Base-by-base conservation (phyloP, 2,888 invertebrate species). In the Sesia bembeciformis region DNA sequence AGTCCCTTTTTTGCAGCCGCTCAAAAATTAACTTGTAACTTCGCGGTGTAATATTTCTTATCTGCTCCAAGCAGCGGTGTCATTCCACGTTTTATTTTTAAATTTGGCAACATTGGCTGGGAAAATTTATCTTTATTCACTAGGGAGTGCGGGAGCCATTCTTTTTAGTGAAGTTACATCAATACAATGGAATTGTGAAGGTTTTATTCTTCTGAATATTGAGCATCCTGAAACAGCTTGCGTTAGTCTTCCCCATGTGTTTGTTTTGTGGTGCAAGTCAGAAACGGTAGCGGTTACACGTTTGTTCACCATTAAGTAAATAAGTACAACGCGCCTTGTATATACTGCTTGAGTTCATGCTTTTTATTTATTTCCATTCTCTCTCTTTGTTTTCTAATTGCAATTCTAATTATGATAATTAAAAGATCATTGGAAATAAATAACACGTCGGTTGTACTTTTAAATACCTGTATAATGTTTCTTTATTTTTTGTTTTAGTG, bases 201-300 rank as follows among this genome's bases (percentile, higher is more conserved):
- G 46, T 83, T 82, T 80, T 81, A 84, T 85, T 81, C 78, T 80
- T 80, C 76, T 74, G 79, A 78, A 80, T 85, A 81, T 80, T 78
- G 81, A 83, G 80, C 73, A 74, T 74, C 69, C 62, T 74, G 76
- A 76, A 81, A 78, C 81, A 71, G 81, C 79, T 81, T 77, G 81
- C 76, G 75, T 81, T 71, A 67, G 70, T 75, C 79, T 78, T 78
- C 69, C 69, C 61, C 65, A 40, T n/a, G 8, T 7, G 23, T 50
- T 50, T 39, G 38, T 5, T 8, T 39, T 38, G 3, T 39, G 6
- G 46, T 6, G 3, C 40, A 63, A 68, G 60, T 63, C 56, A 58
- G 8, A 4, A 60, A 71, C 67, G 67, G 40, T 4, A 46, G 23
- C 46, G 46, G 23, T 23, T 23, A 23, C 23, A 23, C 23, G 23